These are phyloP conservation scores for Albula glossodonta DNA, from an alignment of 2,113 vertebrate species.

Conservation along the genomic window DNA sequence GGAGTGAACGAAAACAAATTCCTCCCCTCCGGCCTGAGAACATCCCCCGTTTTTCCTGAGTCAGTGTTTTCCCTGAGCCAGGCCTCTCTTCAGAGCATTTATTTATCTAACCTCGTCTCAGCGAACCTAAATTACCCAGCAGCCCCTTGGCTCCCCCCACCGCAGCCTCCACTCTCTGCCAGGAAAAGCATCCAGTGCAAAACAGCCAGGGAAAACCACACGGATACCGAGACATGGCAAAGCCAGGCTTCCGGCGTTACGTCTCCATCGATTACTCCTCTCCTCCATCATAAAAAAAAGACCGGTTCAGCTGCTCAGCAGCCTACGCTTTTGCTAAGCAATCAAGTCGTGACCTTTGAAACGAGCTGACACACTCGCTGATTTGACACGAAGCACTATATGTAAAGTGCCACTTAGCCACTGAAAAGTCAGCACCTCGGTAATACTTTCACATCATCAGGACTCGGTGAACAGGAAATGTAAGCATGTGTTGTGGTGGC, in stretches of 20 bases:
- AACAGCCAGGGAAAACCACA: background rate
- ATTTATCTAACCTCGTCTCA: background rate
- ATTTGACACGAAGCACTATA: background rate
- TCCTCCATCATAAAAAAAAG: too few species aligned
- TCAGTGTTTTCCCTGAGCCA: background rate
- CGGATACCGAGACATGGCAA: background rate
- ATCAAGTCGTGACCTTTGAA: background rate
- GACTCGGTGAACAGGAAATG: too few species aligned
- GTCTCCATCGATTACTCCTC: background rate
- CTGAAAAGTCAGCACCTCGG: too few species aligned
- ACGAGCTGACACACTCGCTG: background rate
- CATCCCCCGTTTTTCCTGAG: background rate
- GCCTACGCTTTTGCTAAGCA: background rate
- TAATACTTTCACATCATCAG: background rate
- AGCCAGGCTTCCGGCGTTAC: background rate
- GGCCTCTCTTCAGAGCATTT: background rate
- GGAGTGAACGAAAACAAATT: background rate
- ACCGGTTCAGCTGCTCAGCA: background rate
- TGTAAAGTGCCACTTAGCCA: too few species aligned
- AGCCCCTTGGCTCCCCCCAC: background rate
- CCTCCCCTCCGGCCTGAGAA: background rate
- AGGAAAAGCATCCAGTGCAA: background rate
- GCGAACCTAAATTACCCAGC: background rate
- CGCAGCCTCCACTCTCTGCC: background rate
- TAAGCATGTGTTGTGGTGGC: background rate